Percentiles rank a stretch among this genome's conserved stretches.
These are phyloP conservation scores for Adineta ricciae DNA, from an alignment of 2,888 invertebrate species.

Conservation along the genomic window DNA sequence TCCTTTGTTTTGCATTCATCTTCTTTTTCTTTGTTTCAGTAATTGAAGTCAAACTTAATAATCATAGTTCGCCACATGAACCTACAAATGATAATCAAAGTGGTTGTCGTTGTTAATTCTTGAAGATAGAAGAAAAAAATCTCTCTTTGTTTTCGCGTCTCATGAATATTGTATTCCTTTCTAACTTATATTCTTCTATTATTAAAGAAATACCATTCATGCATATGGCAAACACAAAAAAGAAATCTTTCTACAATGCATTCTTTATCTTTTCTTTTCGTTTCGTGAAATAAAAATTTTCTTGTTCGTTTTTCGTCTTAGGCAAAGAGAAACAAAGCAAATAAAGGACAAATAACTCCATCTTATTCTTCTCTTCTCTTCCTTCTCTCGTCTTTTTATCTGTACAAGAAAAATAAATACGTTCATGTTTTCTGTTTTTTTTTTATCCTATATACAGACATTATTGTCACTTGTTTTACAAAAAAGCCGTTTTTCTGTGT, in stretches of 20 bases:
- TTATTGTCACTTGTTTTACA: neutral
- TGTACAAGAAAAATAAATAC: neutral
- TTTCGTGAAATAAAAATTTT: neutral
- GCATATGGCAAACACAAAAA: no score
- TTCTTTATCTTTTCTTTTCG: neutral
- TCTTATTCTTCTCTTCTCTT: neutral
- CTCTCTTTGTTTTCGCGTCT: neutral
- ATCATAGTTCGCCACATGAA: neutral
- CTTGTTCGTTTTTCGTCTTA: neutral
- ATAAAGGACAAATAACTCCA: neutral
- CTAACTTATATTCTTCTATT: slow-evolving; percentile 5
- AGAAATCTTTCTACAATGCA: neutral
- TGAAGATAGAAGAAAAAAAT: neutral
- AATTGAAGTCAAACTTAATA: slow-evolving; percentile 1
- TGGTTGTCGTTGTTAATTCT: slow-evolving; percentile 16
- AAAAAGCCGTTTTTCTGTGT: neutral
- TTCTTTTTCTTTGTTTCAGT: neutral
- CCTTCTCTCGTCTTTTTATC: neutral
- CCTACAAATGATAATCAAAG: neutral
- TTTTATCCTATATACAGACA: neutral
- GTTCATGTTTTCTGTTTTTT: neutral
- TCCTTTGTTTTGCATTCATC: neutral
- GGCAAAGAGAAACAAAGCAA: neutral
- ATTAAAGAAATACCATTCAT: neutral
- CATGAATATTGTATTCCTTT: slow-evolving; percentile 4